A percentile compares a stretch with the other conserved stretches of the same genome.
Conservation (phyloP, 2,113 vertebrate genomes). For the Uropsilus gracilis region DNA sequence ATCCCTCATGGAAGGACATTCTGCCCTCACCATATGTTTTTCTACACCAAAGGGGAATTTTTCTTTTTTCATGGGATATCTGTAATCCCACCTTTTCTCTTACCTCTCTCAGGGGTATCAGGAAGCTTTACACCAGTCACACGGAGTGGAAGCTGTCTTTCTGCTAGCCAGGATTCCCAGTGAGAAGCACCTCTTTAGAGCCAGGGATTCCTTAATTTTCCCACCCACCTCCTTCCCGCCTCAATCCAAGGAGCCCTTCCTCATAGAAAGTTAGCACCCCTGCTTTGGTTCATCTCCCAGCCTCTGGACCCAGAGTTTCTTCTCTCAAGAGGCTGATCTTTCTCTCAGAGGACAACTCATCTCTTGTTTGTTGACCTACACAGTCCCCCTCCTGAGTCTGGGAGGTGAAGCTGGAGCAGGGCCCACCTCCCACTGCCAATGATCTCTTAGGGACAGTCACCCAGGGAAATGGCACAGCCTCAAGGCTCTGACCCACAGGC, state of each 20-base stretch:
- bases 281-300: accelerated
- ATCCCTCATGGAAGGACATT: background rate
- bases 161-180: background rate
- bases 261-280: background rate
- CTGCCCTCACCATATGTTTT: background rate
- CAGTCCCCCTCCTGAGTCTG: background rate
- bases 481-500: background rate
- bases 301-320: background rate
- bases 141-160: background rate
- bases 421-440: background rate
- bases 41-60: background rate
- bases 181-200: background rate
- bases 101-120: accelerated
- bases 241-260: background rate
- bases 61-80: background rate
- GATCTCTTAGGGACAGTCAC: background rate
- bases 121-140: background rate
- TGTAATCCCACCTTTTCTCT: background rate
- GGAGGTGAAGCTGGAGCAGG: background rate
- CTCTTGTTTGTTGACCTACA: background rate
- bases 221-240: background rate
- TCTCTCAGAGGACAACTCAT: background rate
- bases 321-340: background rate
- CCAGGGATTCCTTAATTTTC: background rate
- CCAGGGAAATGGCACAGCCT: background rate